A percentile compares a stretch with the other conserved stretches of the same genome.
Conservation (phyloP, 2,797 vertebrate genomes). For the Lacerta agilis region DNA sequence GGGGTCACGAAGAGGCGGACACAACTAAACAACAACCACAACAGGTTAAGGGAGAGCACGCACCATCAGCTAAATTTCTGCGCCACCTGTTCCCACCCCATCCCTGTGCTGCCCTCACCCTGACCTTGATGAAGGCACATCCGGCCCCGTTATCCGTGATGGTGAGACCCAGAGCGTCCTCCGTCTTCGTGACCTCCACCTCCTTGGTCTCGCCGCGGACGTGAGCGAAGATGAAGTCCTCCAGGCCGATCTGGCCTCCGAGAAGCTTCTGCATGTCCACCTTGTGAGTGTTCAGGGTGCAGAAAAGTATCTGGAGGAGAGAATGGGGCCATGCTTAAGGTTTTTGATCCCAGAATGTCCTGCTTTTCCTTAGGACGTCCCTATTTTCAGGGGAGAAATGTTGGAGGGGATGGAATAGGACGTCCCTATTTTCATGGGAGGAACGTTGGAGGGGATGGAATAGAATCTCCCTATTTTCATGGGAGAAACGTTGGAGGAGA, state of each 20-base stretch:
- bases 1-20: no score
- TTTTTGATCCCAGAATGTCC: no score
- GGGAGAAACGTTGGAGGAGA: no score
- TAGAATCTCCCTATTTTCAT: no score
- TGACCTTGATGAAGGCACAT: conserved; percentile 96
- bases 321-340: rapidly evolving
- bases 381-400: no score
- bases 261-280: conserved; percentile 98
- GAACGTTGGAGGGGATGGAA: no score
- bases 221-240: conserved; percentile 97
- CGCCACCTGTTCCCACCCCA: not conserved
- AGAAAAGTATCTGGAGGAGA: conserved; percentile 90
- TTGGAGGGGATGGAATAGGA: no score
- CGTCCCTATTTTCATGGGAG: no score
- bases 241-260: conserved; percentile 95
- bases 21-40: no score
- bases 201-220: conserved; percentile 94
- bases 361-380: no score
- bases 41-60: no score
- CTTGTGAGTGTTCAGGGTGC: conserved; percentile 96
- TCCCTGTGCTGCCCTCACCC: not conserved
- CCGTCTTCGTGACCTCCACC: conserved; percentile 95
- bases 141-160: conserved; percentile 97
- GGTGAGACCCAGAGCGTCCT: conserved; percentile 93
- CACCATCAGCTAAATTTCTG: no score